These are phyloP conservation scores for Drosophila siamana DNA, from an alignment of 2,888 invertebrate species.

Conservation along the genomic window DNA sequence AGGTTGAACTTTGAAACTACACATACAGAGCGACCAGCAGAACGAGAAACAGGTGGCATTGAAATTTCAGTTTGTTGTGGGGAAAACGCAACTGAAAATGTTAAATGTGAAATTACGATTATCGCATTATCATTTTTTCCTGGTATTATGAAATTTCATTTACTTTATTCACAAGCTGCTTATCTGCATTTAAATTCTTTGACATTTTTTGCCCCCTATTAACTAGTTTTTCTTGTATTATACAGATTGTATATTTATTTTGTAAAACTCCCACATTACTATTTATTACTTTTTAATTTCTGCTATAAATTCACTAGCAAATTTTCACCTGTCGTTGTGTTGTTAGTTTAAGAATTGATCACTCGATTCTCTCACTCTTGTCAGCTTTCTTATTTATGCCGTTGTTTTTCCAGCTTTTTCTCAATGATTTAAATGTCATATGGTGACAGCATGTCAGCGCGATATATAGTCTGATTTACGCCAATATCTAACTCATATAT, in stretches of 20 bases:
- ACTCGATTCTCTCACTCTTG: conserved; percentile 4
- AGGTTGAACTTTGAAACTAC: conserved; percentile 10
- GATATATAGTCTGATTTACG: conserved; percentile 20
- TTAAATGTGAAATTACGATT: not conserved
- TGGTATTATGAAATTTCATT: not conserved
- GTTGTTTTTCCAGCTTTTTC: conserved; percentile 50
- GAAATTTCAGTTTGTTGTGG: not conserved
- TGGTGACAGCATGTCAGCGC: conserved; percentile 13
- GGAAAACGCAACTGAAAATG: not conserved
- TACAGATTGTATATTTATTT: too few relatives aligned
- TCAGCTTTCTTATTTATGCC: not conserved
- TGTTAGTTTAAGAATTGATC: not conserved
- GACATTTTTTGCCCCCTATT: not conserved
- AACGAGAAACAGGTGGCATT: conserved; percentile 30
- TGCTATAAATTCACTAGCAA: not conserved
- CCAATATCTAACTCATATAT: not conserved
- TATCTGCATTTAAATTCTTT: not conserved
- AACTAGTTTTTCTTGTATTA: not conserved
- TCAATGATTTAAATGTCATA: conserved; percentile 22
- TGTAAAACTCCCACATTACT: not conserved
- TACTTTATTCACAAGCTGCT: not conserved
- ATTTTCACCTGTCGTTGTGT: conserved; percentile 16
- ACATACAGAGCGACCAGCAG: conserved; percentile 7
- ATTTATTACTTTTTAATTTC: not conserved
- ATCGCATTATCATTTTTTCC: not conserved